Conservation (phyloP, 1,140 invertebrate genomes). For the Orchesella cincta region DNA sequence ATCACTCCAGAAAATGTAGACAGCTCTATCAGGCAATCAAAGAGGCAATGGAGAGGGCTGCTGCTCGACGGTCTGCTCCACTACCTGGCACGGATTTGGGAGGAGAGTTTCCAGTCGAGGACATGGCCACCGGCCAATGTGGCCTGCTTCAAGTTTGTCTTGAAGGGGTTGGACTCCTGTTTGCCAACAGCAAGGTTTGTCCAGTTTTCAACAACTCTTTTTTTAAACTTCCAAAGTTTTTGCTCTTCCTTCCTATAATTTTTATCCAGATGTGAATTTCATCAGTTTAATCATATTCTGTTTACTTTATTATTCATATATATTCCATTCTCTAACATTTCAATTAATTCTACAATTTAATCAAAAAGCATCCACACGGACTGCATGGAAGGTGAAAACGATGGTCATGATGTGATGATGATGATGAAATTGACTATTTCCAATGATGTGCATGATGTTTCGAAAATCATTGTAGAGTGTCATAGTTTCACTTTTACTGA, state of each 20-base stretch:
- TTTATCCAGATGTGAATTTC: too few species aligned
- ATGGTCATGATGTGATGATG: too few species aligned
- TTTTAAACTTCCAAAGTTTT: too few species aligned
- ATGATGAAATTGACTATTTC: too few species aligned
- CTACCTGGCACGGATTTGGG: conserved; percentile 79
- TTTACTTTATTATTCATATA: not conserved
- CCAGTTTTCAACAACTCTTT: not conserved
- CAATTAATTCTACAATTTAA: not conserved
- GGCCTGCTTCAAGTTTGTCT: conserved; percentile 98
- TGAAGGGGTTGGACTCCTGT: conserved; percentile 96
- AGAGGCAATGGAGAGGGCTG: conserved; percentile 96
- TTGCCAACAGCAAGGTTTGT: conserved; percentile 97
- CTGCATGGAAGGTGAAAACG: too few species aligned
- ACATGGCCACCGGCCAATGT: conserved; percentile 93
- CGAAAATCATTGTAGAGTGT: too few species aligned
- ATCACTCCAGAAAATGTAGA: conserved; percentile 99
- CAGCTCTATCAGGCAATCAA: conserved; percentile 98
- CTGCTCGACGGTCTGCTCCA: conserved; percentile 75
- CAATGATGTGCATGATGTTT: too few species aligned
- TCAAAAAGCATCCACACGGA: too few species aligned
- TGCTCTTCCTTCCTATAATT: not conserved
- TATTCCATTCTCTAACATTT: not conserved
- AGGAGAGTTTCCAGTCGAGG: conserved; percentile 97
- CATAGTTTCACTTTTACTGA: too few species aligned
- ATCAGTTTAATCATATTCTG: too few species aligned